Evolutionary conservation across 1,140 invertebrate genomes (phyloP).

Genomic region (Lanistes nyassanus): DNA sequence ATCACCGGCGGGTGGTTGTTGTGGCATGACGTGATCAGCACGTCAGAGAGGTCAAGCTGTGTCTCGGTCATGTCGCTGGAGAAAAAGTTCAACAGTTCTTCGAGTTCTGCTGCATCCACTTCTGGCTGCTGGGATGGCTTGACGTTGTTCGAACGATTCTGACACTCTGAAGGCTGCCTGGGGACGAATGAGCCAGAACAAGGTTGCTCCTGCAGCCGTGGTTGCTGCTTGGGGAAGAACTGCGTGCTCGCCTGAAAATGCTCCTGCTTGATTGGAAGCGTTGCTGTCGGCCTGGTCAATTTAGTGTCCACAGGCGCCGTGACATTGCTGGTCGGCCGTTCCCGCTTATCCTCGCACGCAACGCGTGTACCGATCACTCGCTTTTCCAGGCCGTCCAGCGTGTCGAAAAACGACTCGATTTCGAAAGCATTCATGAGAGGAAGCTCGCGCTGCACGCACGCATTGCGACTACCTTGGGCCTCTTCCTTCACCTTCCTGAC

Average conservation of each 20-base stretch:
- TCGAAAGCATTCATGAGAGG: constrained; percentile 56
- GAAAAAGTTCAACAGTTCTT: constrained; percentile 49
- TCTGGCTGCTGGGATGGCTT: constrained; percentile 4
- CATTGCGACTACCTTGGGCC: not conserved
- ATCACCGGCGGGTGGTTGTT: constrained; percentile 23
- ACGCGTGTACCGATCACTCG: no score
- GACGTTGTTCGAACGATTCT: not conserved
- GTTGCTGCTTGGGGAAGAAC: not conserved
- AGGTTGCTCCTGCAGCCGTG: no score
- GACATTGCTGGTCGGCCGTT: no score
- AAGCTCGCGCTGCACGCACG: constrained; percentile 40
- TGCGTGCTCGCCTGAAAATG: not conserved
- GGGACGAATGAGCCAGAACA: not conserved
- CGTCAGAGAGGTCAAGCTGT: constrained; percentile 20
- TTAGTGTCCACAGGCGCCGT: no score
- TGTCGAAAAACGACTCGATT: constrained; percentile 59
- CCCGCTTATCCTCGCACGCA: no score
- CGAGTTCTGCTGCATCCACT: constrained; percentile 42
- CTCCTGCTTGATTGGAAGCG: not conserved
- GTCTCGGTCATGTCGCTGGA: constrained; percentile 34
- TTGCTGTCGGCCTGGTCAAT: no score
- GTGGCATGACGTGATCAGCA: constrained; percentile 23
- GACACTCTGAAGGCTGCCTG: not conserved
- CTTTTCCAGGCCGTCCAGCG: constrained; percentile 24
- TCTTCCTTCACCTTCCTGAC: constrained; percentile 6